A percentile compares a stretch with the other conserved stretches of the same genome.
Conservation (phyloP, 1,140 invertebrate species). For the Achroia grisella region DNA sequence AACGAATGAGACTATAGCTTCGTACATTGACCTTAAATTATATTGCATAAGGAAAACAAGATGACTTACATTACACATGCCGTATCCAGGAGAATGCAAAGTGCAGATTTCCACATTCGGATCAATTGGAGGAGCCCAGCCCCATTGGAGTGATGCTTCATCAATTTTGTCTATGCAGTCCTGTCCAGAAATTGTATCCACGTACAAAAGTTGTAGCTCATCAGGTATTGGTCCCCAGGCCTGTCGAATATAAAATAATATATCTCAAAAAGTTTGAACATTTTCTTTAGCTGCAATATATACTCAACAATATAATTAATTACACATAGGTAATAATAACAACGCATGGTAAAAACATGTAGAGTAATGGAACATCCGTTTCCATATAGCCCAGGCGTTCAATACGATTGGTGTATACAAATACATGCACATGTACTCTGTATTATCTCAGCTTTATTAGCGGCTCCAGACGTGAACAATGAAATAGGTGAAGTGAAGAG, state of each 20-base stretch:
- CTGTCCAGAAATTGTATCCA: conserved; percentile 10
- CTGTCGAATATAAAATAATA: conserved; percentile 1
- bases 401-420: too few relatives aligned
- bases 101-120: conserved; percentile 17
- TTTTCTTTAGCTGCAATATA: too few relatives aligned
- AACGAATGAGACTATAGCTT: conserved; percentile 14
- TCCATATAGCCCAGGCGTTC: too few relatives aligned
- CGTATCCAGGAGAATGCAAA: conserved; percentile 11
- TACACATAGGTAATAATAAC: too few relatives aligned
- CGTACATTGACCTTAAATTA: not conserved
- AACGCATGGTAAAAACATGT: too few relatives aligned
- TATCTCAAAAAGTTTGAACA: too few relatives aligned
- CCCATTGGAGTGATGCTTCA: not conserved
- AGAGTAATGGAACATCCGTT: too few relatives aligned
- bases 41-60: not conserved
- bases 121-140: conserved; percentile 1
- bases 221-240: conserved; percentile 7
- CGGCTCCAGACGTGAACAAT: too few relatives aligned
- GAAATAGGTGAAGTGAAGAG: too few relatives aligned
- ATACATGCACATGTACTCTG: too few relatives aligned
- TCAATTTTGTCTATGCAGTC: conserved; percentile 6
- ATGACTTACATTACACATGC: conserved; percentile 23
- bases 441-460: too few relatives aligned
- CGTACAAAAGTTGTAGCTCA: conserved; percentile 9
- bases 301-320: too few relatives aligned